Evolutionary conservation across 2,888 invertebrate genomes (phyloP), one percentile per base, ranked within the genome.

Genomic region (Rhimphoctona megacephalus): DNA sequence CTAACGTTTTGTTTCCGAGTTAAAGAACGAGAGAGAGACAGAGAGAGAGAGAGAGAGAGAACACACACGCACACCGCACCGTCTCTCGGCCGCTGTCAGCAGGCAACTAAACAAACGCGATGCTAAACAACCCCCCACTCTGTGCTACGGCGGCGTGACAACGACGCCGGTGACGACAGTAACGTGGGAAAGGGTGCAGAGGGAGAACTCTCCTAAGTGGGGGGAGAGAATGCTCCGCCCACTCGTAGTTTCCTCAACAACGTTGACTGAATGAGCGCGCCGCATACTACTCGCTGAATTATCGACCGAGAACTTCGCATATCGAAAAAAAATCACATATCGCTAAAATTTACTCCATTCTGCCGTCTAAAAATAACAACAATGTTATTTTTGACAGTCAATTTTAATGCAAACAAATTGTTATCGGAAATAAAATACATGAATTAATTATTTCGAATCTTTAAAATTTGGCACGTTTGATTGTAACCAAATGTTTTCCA

Each of bases 21-120:
- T 66, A 25, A 36, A 72, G 33, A 22, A 22, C 43, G 52, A 54
- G 72, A 67, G 80, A 74, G 61, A 39, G 72, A 54, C 74, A 74
- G 61, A 79, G 54, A 39, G 72, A 54, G 80, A 74, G 61, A 79
- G 54, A 61, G 73, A 81, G 52, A 69, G 66, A 79, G 39, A 73
- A 83, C 87, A 89, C 87, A 85, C 88, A 86, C 88, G 76, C 89
- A 89, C 89, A 90, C 87, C 85, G 91, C 90, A 89, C 90, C 91
- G 88, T 91, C 89, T 89, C 91, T 90, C 92, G 92, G 89, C 93
- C 93, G 94, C 93, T 93, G 93, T 94, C 94, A 93, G 93, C 94
- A 93, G 92, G 92, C 93, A 93, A 94, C 94, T 94, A 93, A 94
- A 93, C 92, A 93, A 92, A 92, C 90, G 86, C 85, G 90, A 90